These are phyloP conservation scores for Anhinga anhinga DNA, from an alignment of 2,113 vertebrate genomes.

Conservation along the genomic window DNA sequence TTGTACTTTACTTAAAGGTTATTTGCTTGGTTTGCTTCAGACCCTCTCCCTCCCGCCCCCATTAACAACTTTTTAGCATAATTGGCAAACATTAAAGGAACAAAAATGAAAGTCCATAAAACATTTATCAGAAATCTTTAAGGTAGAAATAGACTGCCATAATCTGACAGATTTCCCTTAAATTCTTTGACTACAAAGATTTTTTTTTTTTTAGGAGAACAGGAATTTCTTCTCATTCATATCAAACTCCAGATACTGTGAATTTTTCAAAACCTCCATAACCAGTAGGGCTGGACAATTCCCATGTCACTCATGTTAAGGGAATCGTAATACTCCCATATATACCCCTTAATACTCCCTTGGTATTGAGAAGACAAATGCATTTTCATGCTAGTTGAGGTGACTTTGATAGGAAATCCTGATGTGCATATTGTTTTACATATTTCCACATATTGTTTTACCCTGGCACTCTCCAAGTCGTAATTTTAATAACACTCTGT, in stretches of 20 bases:
- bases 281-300: neutral
- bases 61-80: neutral
- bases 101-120: neutral
- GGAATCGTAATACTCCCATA: neutral
- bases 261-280: neutral
- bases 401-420: neutral
- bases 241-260: neutral
- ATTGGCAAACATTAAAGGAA: neutral
- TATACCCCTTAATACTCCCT: neutral
- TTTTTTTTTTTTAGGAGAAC: neutral
- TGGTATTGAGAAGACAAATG: neutral
- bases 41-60: neutral
- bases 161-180: neutral
- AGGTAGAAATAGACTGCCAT: neutral
- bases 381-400: neutral
- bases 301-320: neutral
- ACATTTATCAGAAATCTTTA: neutral
- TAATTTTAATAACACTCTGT: neutral
- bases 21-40: neutral
- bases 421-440: neutral
- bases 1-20: neutral
- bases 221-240: neutral
- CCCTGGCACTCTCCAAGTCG: neutral
- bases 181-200: neutral
- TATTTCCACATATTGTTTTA: neutral